Conservation (phyloP, 2,888 invertebrate species). For the Heteromyza rotundicornis region DNA sequence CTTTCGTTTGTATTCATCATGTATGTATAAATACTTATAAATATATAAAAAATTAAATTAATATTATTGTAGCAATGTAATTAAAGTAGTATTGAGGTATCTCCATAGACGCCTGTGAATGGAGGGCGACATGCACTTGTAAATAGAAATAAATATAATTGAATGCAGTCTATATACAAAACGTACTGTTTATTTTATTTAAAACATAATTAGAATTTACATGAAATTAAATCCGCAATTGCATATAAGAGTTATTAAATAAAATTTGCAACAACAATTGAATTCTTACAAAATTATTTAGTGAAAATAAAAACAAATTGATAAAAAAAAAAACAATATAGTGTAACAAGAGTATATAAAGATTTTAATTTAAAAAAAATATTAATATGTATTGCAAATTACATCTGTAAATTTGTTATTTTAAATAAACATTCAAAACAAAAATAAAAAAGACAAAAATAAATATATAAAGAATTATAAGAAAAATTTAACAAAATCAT, state of each 20-base stretch:
- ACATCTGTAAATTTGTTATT: constrained; percentile 37
- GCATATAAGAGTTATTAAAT: constrained; percentile 9
- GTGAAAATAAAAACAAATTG: not conserved
- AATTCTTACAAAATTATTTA: constrained; percentile 17
- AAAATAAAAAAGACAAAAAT: constrained; percentile 24
- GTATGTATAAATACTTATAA: constrained; percentile 3
- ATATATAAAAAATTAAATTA: constrained; percentile 11
- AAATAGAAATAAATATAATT: too few species aligned
- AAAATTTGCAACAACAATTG: not conserved
- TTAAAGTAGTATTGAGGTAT: constrained; percentile 16
- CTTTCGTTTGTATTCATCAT: constrained; percentile 13
- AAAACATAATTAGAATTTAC: constrained; percentile 1
- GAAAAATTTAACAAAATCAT: constrained; percentile 7
- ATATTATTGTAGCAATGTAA: constrained; percentile 18
- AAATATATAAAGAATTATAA: constrained; percentile 28
- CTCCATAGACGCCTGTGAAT: constrained; percentile 7
- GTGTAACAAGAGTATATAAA: constrained; percentile 5
- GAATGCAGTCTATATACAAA: too few species aligned
- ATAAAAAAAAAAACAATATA: constrained; percentile 14
- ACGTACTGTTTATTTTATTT: not conserved
- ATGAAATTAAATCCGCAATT: constrained; percentile 19
- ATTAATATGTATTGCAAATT: constrained; percentile 5
- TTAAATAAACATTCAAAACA: constrained; percentile 31
- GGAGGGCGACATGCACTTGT: not conserved
- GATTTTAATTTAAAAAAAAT: constrained; percentile 13